Base-by-base conservation (phyloP, 1,140 invertebrate genomes). In the Bombus pascuorum region DNA sequence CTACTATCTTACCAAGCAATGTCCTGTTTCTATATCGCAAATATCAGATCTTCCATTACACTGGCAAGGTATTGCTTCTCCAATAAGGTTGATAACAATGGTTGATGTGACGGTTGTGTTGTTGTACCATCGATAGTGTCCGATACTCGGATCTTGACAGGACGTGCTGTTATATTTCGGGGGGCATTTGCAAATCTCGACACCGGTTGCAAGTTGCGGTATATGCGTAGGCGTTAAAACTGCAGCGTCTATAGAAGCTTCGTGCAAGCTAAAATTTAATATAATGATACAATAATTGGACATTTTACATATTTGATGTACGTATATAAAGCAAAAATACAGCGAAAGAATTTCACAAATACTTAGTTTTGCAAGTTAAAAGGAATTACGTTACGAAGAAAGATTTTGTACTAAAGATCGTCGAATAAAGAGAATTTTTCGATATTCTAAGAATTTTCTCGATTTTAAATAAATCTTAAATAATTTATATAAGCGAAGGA, bases 111-210 rank as follows among this genome's bases (percentile, higher is more conserved):
- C 91, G 73, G 95, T 95, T 73, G 92, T 95, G 72, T 94, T 95
- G 76, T 96, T 96, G 86, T 96, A 95, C 95, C 96, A 97, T 28
- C 98, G 96, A 91, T 97, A 99, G 93, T 97, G 99, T 1, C 99
- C 99, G 37, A 96, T 94, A 53, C 97, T 98, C 0, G 98, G 98
- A 93, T 98, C 96, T 93, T 99, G 98, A 94, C 98, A 99, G 0
- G 98, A 98, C 0, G 97, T 96, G 1, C 97, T 96, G 88, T 97
- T 96, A 94, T 98, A 99, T 68, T 97, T 96, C 12, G 95, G 92
- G 2, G 98, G 98, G 92, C 98, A 98, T n/a, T 96, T 95, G 93
- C 99, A 99, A 72, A 97, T 95, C 95, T 99, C 99, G 13, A 99
- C 97, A 4, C 98, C 98, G 71, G 96, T 95, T 3, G 98, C 98